A percentile compares a stretch with the other conserved stretches of the same genome.
phyloP scores from a whole-genome alignment of 2,888 invertebrate genomes.

The Neuroscelio doddi region DNA sequence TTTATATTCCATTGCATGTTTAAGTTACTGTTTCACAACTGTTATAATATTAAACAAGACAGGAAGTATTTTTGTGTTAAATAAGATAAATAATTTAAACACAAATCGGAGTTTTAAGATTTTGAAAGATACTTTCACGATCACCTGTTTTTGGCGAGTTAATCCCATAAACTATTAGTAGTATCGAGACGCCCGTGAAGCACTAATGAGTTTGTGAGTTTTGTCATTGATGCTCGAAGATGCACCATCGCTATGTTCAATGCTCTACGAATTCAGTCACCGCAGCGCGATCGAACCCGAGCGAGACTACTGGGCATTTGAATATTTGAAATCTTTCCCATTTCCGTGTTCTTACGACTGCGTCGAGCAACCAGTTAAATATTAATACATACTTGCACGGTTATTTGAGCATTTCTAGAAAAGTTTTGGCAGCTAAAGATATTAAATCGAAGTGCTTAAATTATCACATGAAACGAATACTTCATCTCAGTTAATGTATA shows the following conservation, averaged over 20 bases:
- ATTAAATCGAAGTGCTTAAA: no score
- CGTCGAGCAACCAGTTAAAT: conserved; percentile 14
- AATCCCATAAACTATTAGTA: conserved; percentile 37
- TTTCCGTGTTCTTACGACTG: conserved; percentile 22
- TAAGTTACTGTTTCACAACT: conserved; percentile 15
- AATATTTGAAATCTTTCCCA: conserved; percentile 31
- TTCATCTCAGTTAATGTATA: no score
- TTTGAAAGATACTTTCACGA: conserved; percentile 4
- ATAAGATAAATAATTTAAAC: conserved; percentile 24
- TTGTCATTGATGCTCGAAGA: conserved; percentile 41
- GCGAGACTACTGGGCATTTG: conserved; percentile 32
- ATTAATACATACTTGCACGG: conserved; percentile 16
- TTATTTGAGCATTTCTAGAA: conserved; percentile 13
- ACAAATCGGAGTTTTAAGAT: conserved; percentile 13
- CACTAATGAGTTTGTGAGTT: conserved; percentile 46
- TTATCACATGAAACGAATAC: no score
- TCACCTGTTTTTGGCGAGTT: conserved; percentile 25
- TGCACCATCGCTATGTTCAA: not conserved
- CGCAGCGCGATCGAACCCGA: conserved; percentile 23
- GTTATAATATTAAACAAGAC: conserved; percentile 27
- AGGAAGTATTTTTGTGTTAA: conserved; percentile 22
- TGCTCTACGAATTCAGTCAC: no score
- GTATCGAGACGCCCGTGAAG: conserved; percentile 24
- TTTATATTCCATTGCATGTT: no score
- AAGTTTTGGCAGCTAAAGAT: conserved; percentile 21